Evolutionary conservation across 1,140 invertebrate genomes (phyloP), one percentile per base, ranked within the genome.

Genomic region (Procambarus clarkii): DNA sequence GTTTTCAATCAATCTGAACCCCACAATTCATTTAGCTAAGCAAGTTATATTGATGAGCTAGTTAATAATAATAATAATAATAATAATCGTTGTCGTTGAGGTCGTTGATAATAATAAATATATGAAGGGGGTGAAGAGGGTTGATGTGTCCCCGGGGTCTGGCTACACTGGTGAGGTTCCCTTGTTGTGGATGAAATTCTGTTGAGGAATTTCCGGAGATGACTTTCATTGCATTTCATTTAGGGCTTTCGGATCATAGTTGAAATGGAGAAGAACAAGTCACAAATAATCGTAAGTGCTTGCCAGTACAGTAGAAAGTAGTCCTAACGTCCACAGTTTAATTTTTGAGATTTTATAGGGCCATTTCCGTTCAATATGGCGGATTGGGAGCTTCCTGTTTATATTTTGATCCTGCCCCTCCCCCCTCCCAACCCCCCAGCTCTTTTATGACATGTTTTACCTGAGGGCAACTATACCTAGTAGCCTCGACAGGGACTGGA

Each of bases 301-400:
- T 1, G 18, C 15, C 18, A 24, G 64, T 34, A 34, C 46, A 46
- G 21, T 5, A 9, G 44, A 71, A 58, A 18, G 18, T 18, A 21
- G 2, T 21, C 1, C 13, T 50, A 46, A 46, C 44, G 21, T 54
- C 2, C 45, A 2, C 21, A 45, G 3, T 13, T 44, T n/a, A 44
- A 60, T 58, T 18, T 69, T 24, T 7, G 58, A 44, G 71, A 34
- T 15, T 58, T 54, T 45, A 77, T n/a, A 44, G 44, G 45, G 78
- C 58, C 77, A 71, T 88, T 88, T 88, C 86, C 86, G 86, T 80
- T 80, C 86, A 88, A 81, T 45, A 88, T 88, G 86, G 86, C 86
- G 77, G 54, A 45, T 11, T 11, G 50, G 24, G 13, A 21, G 58
- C 86, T 88, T 79, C 77, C 77, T 88, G 86, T 88, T 88, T 88